A percentile compares a stretch with the other conserved stretches of the same genome.
Conservation (phyloP, 2,888 invertebrate genomes). For the Temnothorax rugatulus region DNA sequence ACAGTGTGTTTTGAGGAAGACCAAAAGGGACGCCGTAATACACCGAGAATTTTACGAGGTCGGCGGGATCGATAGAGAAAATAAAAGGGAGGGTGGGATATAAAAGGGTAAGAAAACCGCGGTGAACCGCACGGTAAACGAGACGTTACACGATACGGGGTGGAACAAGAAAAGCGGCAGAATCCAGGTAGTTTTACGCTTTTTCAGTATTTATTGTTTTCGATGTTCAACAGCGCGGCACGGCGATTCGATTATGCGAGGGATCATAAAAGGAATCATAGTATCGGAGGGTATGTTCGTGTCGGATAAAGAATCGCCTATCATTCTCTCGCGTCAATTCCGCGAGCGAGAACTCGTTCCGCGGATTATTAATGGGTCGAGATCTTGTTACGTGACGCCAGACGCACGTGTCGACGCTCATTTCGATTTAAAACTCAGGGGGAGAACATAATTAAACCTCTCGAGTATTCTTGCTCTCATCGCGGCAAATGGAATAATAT, state of each 20-base stretch:
- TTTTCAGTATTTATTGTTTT: constrained; percentile 46
- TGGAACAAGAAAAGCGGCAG: neutral
- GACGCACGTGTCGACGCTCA: neutral
- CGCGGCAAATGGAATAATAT: constrained; percentile 12
- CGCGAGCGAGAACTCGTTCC: neutral
- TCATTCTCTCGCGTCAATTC: constrained; percentile 18
- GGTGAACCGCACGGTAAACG: constrained; percentile 36
- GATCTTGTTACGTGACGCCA: constrained; percentile 33
- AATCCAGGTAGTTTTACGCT: constrained; percentile 26
- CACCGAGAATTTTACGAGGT: constrained; percentile 44
- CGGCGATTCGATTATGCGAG: constrained; percentile 35
- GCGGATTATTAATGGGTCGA: constrained; percentile 27
- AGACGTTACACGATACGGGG: constrained; percentile 27
- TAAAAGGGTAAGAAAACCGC: constrained; percentile 50
- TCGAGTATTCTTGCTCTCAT: neutral
- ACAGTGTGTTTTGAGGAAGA: constrained; percentile 45
- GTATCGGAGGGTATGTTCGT: neutral
- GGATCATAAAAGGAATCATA: constrained; percentile 35
- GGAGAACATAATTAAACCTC: constrained; percentile 28
- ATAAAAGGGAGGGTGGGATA: constrained; percentile 35
- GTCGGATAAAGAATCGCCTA: constrained; percentile 15
- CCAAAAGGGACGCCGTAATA: constrained; percentile 33
- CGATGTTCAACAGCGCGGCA: constrained; percentile 6
- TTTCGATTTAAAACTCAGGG: neutral
- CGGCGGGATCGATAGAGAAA: constrained; percentile 43